Evolutionary conservation across 2,797 vertebrate genomes (phyloP).

Genomic region (Cossypha dichroa): DNA sequence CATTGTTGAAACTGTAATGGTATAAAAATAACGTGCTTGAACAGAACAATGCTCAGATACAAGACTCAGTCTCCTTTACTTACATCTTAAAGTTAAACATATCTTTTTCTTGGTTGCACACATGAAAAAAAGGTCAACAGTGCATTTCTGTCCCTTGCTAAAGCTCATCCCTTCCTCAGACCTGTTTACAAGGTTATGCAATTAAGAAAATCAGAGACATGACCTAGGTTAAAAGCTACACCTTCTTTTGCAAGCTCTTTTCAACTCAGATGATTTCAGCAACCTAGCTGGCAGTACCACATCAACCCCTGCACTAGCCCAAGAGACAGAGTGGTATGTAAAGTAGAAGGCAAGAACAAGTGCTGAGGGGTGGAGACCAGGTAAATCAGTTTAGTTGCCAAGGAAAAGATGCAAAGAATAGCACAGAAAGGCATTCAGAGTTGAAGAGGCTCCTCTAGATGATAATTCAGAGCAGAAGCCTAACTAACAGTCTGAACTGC

Average conservation of each 20-base stretch:
- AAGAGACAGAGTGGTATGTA: not conserved
- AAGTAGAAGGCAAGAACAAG: not conserved
- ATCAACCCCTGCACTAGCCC: not conserved
- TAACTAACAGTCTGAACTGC: conserved; percentile 34
- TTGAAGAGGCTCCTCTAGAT: conserved; percentile 38
- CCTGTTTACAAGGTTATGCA: not conserved
- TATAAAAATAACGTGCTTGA: not conserved
- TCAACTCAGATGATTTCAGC: not conserved
- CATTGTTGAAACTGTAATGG: not conserved
- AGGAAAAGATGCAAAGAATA: conserved; percentile 34
- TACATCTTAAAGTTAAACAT: not conserved
- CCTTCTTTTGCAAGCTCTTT: not conserved
- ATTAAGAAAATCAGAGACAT: not conserved
- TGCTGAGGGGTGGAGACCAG: not conserved
- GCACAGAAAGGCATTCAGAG: conserved; percentile 14
- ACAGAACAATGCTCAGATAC: not conserved
- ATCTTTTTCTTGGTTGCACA: not conserved
- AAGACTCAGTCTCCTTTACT: not conserved
- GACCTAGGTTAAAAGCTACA: not conserved
- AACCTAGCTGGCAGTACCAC: not conserved
- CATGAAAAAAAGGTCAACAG: not conserved
- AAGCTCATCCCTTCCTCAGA: not conserved
- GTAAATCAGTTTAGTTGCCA: conserved; percentile 1
- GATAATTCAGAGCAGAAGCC: conserved; percentile 53
- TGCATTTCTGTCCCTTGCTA: not conserved